These are phyloP conservation scores for Coreius guichenoti DNA, from an alignment of 2,797 vertebrate species.

Conservation along the genomic window DNA sequence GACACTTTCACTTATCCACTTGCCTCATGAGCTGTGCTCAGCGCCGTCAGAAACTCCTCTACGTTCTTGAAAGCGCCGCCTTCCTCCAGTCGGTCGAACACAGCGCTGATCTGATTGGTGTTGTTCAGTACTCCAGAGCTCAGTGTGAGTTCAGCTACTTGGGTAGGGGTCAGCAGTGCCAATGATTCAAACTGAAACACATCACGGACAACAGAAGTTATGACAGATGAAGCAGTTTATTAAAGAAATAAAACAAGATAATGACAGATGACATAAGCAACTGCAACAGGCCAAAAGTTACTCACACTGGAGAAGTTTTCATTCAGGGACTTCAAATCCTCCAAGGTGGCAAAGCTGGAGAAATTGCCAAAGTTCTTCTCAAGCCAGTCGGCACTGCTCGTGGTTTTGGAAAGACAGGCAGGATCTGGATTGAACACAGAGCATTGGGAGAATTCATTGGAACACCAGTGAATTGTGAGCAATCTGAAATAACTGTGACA, in stretches of 20 bases:
- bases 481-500: no score
- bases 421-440: no score
- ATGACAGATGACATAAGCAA: not conserved
- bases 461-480: no score
- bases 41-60: conserved; percentile 56
- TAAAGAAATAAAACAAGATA: not conserved
- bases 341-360: no score
- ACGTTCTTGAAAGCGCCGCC: conserved; percentile 62
- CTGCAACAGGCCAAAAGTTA: not conserved
- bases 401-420: no score
- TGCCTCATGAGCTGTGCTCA: conserved; percentile 55
- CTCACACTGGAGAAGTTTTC: conserved; percentile 26
- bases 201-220: not conserved
- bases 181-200: conserved; percentile 47
- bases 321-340: conserved; percentile 3
- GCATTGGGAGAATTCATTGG: no score
- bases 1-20: conserved; percentile 6
- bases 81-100: conserved; percentile 60
- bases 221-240: no score
- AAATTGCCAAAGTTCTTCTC: no score
- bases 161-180: conserved; percentile 31
- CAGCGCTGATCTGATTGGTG: conserved; percentile 44
- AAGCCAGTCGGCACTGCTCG: no score
- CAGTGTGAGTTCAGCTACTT: conserved; percentile 25
- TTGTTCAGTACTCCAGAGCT: conserved; percentile 48